phyloP scores from a whole-genome alignment of 2,113 vertebrate genomes.

The Chlorocebus sabaeus region DNA sequence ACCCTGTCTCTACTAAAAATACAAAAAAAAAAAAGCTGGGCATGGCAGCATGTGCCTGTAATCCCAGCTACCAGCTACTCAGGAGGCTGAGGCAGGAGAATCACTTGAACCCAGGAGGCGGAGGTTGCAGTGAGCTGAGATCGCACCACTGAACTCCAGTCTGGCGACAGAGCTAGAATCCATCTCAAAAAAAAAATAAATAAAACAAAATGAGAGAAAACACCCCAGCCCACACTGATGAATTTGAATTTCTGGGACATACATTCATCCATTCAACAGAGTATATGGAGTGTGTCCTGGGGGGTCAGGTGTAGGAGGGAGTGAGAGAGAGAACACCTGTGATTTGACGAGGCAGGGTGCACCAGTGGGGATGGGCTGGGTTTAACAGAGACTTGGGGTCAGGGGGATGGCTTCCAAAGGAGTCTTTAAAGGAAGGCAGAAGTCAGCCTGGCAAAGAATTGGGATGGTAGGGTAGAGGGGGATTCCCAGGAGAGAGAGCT shows the following conservation, averaged over 20 bases:
- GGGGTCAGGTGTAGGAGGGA: background rate
- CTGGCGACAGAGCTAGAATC: too few species aligned
- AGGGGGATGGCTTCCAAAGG: too few species aligned
- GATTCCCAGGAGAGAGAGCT: background rate
- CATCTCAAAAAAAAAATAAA: too few species aligned
- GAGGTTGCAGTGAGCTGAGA: too few species aligned
- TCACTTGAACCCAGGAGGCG: too few species aligned
- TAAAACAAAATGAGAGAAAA: background rate
- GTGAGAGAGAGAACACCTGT: background rate
- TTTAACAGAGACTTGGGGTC: background rate
- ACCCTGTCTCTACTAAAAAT: too few species aligned
- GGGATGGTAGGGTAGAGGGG: too few species aligned
- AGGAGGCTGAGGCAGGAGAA: too few species aligned
- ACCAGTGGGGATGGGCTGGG: background rate
- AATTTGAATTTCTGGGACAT: background rate
- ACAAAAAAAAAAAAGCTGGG: too few species aligned
- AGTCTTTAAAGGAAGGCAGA: background rate
- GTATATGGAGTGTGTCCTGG: background rate
- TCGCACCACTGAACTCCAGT: too few species aligned
- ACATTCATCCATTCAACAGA: background rate
- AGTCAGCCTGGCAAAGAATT: background rate
- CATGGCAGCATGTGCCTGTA: too few species aligned
- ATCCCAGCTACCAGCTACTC: too few species aligned
- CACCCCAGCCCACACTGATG: background rate
- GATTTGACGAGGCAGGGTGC: fast-evolving